A percentile compares a stretch with the other conserved stretches of the same genome.
Evolutionary conservation across 2,113 vertebrate genomes (phyloP).

Genomic region (Cebus imitator): DNA sequence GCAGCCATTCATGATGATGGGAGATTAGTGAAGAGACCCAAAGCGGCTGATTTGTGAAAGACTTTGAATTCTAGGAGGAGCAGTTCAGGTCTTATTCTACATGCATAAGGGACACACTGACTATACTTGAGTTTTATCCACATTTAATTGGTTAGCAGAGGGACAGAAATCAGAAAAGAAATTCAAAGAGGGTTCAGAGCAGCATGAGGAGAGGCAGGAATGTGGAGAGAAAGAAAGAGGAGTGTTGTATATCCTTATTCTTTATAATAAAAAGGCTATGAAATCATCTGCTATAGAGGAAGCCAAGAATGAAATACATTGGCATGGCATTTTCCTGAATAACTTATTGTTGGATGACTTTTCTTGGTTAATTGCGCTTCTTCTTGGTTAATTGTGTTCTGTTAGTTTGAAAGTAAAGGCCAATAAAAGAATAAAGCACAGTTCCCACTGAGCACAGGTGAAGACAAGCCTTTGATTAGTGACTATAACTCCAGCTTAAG

Average conservation of each 20-base stretch:
- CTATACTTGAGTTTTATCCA: background rate
- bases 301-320: conserved; percentile 38
- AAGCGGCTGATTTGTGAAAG: background rate
- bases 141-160: background rate
- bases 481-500: conserved; percentile 34
- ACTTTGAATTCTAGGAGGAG: background rate
- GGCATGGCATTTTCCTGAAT: conserved; percentile 33
- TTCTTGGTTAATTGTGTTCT: conserved; percentile 62
- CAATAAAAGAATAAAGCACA: conserved; percentile 47
- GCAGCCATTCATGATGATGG: background rate
- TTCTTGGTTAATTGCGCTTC: conserved; percentile 55
- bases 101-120: background rate
- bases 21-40: background rate
- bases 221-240: background rate
- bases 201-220: background rate
- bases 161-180: background rate
- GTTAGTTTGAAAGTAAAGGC: conserved; percentile 57
- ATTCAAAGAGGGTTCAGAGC: background rate
- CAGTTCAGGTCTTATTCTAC: background rate
- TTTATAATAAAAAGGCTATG: conserved; percentile 30
- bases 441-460: conserved; percentile 60
- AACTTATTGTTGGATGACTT: conserved; percentile 50
- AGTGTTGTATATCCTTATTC: background rate
- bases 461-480: conserved; percentile 51
- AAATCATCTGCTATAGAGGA: background rate